A percentile compares a stretch with the other conserved stretches of the same genome.
phyloP scores from a whole-genome alignment of 1,140 invertebrate species.

The Palaemon carinicauda region DNA sequence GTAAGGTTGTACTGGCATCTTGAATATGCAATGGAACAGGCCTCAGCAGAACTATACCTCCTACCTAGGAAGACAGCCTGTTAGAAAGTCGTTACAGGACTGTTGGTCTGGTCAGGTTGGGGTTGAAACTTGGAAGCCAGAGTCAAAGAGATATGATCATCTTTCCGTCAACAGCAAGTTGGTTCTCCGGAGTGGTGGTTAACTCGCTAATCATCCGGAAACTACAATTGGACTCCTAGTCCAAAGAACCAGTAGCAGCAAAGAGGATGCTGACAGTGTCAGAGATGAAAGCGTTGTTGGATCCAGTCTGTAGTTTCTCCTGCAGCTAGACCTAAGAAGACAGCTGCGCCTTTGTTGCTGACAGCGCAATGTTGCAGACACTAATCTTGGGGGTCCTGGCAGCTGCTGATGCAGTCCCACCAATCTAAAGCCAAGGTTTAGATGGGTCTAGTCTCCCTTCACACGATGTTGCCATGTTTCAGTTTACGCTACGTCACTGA shows the following conservation, averaged over 20 bases:
- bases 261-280: neutral
- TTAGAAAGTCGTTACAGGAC: neutral
- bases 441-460: no score
- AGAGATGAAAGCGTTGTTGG: neutral
- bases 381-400: neutral
- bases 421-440: no score
- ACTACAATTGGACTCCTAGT: slow-evolving; percentile 1
- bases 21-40: neutral
- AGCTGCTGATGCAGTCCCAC: neutral
- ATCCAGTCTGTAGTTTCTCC: neutral
- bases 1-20: neutral
- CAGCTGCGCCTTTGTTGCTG: neutral
- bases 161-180: neutral
- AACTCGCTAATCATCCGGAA: slow-evolving; percentile 28
- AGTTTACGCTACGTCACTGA: no score
- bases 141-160: neutral
- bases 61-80: neutral
- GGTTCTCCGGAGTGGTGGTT: neutral
- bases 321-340: neutral
- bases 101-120: neutral
- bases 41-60: neutral
- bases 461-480: no score
- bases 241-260: neutral
- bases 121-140: neutral
- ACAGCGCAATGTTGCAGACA: neutral